phyloP scores from a whole-genome alignment of 2,797 vertebrate genomes.

The Anas flavirostris region DNA sequence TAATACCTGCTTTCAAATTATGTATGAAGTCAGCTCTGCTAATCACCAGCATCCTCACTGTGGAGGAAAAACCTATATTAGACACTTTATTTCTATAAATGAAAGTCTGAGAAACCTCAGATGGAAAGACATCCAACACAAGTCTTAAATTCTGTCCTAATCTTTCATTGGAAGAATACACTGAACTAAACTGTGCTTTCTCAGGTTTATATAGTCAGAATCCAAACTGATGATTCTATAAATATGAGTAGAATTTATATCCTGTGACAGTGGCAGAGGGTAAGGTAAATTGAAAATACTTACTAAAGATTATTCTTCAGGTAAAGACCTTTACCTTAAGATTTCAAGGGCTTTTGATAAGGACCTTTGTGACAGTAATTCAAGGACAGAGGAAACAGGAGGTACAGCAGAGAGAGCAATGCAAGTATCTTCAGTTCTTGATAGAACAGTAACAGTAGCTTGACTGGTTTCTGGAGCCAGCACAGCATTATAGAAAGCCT shows the following conservation, averaged over 20 bases:
- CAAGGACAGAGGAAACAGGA: neutral
- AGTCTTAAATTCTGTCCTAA: neutral
- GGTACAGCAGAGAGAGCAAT: neutral
- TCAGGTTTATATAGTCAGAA: neutral
- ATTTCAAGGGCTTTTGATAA: neutral
- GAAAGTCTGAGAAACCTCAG: neutral
- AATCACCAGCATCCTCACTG: neutral
- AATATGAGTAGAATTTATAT: neutral
- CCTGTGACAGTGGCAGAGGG: neutral
- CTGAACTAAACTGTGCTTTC: neutral
- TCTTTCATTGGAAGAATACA: neutral
- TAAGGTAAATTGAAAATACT: neutral
- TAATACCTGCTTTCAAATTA: slow-evolving; percentile 1
- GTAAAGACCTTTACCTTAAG: neutral
- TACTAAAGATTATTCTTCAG: neutral
- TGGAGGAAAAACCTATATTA: neutral
- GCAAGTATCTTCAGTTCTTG: neutral
- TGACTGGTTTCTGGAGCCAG: neutral
- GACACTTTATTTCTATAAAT: neutral
- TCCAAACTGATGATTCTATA: neutral
- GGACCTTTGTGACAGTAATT: neutral
- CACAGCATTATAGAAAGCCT: neutral
- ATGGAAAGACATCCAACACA: neutral
- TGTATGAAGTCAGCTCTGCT: neutral
- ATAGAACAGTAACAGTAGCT: neutral